Base-by-base conservation (phyloP, 64 coral and sea anemone genomes). In the Stylophora pistillata region DNA sequence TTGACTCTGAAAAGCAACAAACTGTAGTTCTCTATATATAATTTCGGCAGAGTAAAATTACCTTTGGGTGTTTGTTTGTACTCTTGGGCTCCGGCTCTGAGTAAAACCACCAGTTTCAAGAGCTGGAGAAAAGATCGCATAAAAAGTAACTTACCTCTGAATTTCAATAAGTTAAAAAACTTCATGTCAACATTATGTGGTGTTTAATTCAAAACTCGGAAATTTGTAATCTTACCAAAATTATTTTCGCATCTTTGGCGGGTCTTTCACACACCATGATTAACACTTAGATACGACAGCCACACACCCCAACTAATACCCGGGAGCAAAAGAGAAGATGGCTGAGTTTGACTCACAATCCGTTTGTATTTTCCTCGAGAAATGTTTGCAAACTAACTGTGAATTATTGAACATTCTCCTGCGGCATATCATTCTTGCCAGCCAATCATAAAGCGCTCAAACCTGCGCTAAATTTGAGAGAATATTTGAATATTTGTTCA, bases 341-440 rank as follows among this genome's bases (percentile, higher is more conserved):
- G 14, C 28, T 27, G 15, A 30, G 31, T 79, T 30, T 1, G 55
- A 27, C 7, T 23, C 16, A 59, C 15, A 59, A 1, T 15, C 23
- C 0, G 14, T 58, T 59, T 18, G 77, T 79, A 30, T 59, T 79
- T 79, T 56, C 55, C 55, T 79, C 54, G 21, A 15, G 16, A 47
- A 56, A 47, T 47, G 3, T 7, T 47, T 4, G 7, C 0, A 47
- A 47, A 47, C 37, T 21, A 13, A 37, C 20, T n/a, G 53, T 84
- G 61, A 84, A 84, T 84, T 54, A 84, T 84, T 84, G 60, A 84
- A 84, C 21, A 70, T 10, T 82, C 65, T 29, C 31, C 20, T 9
- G 16, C 60, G 14, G 58, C 17, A 64, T 15, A 10, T 84, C 33
- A 21, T 69, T 69, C 10, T 23, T 61, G 20, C 20, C 20, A 25